phyloP scores from a whole-genome alignment of 2,888 invertebrate species.

The Dryococelus australis region DNA sequence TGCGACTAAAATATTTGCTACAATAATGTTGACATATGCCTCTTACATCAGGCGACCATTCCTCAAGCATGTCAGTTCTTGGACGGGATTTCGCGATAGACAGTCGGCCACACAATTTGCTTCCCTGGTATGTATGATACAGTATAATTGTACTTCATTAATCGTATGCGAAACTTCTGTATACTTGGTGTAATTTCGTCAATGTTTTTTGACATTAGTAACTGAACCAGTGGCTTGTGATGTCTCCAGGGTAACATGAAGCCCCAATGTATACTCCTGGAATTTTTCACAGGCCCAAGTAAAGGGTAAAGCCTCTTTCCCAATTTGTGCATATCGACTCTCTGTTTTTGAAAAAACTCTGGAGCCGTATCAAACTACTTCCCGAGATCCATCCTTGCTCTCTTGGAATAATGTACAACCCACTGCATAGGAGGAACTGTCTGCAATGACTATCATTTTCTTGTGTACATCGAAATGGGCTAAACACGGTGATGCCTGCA shows the following conservation, averaged over 20 bases:
- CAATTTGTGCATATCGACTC: neutral
- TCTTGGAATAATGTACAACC: neutral
- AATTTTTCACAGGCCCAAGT: neutral
- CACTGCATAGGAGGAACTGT: neutral
- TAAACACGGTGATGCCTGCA: neutral
- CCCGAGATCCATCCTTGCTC: neutral
- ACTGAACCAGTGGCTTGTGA: neutral
- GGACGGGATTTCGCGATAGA: neutral
- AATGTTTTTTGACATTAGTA: neutral
- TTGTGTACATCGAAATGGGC: neutral
- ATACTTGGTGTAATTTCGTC: neutral
- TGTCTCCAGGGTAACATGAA: neutral
- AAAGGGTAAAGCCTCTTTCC: neutral
- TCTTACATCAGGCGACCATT: no score
- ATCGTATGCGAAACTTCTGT: neutral
- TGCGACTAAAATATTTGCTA: no score
- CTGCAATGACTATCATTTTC: neutral
- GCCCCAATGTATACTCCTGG: neutral
- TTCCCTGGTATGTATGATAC: neutral
- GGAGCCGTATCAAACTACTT: neutral
- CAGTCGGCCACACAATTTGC: neutral
- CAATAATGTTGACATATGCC: no score
- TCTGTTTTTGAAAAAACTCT: neutral
- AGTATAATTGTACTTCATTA: no score
- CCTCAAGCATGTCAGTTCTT: no score